Conservation (phyloP, 2,888 invertebrate genomes). For the Athalia cordata region DNA sequence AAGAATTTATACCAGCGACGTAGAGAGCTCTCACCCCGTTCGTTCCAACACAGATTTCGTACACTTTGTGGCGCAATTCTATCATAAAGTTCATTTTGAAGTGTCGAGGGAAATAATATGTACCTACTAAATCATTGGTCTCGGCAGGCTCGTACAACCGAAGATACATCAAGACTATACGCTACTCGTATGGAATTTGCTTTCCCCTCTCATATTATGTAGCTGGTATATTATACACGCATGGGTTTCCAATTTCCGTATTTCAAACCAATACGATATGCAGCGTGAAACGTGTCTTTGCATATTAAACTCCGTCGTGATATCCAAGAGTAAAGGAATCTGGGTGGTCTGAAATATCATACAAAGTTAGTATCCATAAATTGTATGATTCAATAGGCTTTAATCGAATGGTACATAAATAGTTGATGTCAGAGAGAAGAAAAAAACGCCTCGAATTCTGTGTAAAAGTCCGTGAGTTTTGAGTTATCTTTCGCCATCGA, state of each 20-base stretch:
- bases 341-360: background rate
- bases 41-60: no score
- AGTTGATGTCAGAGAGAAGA: background rate
- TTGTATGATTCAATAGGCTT: background rate
- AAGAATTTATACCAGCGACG: slow-evolving; percentile 47
- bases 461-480: slow-evolving; percentile 29
- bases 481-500: slow-evolving; percentile 9
- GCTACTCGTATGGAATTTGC: slow-evolving; percentile 11
- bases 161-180: background rate
- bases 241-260: slow-evolving; percentile 66
- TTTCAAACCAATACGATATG: slow-evolving; percentile 37
- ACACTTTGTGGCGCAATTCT: slow-evolving; percentile 56
- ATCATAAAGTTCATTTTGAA: slow-evolving; percentile 67
- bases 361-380: no score
- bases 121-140: slow-evolving; percentile 66
- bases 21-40: background rate
- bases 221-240: background rate
- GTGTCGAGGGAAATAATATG: slow-evolving; percentile 64
- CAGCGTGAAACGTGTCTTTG: slow-evolving; percentile 19
- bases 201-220: background rate
- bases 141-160: slow-evolving; percentile 49
- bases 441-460: background rate
- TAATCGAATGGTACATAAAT: slow-evolving; percentile 3
- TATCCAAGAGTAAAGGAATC: slow-evolving; percentile 1
- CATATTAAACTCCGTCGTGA: slow-evolving; percentile 16